Evolutionary conservation across 2,113 vertebrate genomes (phyloP).

Genomic region (Chionodraco myersi): DNA sequence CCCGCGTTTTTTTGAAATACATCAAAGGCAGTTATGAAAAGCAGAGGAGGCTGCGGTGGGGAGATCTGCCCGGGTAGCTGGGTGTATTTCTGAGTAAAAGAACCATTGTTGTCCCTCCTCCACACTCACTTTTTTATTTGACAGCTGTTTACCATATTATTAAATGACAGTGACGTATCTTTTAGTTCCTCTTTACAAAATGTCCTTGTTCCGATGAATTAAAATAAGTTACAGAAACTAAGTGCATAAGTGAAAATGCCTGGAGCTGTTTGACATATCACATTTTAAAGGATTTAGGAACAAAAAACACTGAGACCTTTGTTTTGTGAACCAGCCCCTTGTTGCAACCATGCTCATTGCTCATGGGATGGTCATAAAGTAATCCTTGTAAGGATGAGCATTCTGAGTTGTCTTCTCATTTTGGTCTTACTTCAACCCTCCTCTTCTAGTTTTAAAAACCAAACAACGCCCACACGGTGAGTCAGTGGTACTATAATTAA

Average conservation of each 20-base stretch:
- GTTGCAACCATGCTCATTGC: not conserved
- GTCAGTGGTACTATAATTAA: not conserved
- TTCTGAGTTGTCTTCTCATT: not conserved
- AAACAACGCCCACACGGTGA: not conserved
- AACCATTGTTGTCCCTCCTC: constrained; percentile 56
- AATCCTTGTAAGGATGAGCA: not conserved
- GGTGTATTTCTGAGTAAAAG: constrained; percentile 65
- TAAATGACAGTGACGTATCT: constrained; percentile 46
- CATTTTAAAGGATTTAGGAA: not conserved
- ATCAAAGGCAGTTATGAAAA: constrained; percentile 37
- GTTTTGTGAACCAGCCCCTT: not conserved
- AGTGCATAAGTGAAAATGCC: not conserved
- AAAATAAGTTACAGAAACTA: not conserved
- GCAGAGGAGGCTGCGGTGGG: constrained; percentile 38
- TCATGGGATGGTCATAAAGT: not conserved
- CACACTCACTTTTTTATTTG: constrained; percentile 49
- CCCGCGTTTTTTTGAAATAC: constrained; percentile 60
- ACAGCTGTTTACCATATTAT: constrained; percentile 34
- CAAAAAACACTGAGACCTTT: not conserved
- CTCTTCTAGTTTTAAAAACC: not conserved
- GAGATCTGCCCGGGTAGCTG: constrained; percentile 52
- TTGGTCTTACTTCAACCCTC: not conserved
- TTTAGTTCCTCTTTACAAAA: constrained; percentile 44
- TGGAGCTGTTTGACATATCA: not conserved
- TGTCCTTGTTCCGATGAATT: constrained; percentile 30